These are phyloP conservation scores for Passer domesticus DNA, from an alignment of 2,113 vertebrate genomes.

Conservation along the genomic window DNA sequence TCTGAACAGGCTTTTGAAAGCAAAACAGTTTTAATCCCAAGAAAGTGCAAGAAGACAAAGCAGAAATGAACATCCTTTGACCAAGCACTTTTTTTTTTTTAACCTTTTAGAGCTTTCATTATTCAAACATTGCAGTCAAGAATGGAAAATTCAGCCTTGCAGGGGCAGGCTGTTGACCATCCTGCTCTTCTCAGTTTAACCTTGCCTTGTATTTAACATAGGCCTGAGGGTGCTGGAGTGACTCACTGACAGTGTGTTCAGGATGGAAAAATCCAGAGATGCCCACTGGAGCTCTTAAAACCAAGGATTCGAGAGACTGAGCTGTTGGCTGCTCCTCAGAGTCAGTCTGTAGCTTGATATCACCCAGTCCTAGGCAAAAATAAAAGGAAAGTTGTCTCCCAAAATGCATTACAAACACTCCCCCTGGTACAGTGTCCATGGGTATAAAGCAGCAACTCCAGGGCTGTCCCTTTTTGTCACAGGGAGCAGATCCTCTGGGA, in stretches of 20 bases:
- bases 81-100: accelerated
- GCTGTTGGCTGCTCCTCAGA: background rate
- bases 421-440: accelerated
- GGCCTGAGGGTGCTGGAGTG: background rate
- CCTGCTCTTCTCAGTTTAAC: background rate
- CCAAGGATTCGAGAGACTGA: background rate
- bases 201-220: background rate
- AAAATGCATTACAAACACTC: background rate
- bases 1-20: background rate
- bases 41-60: background rate
- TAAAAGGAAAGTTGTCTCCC: background rate
- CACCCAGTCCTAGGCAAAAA: background rate
- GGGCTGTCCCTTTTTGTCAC: background rate
- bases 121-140: background rate
- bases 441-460: background rate
- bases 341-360: background rate
- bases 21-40: background rate
- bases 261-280: background rate
- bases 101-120: background rate
- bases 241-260: background rate
- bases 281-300: background rate
- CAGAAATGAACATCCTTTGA: background rate
- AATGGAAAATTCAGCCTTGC: background rate
- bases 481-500: background rate
- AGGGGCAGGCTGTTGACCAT: background rate